These are phyloP conservation scores for Gonioctena quinquepunctata DNA, from an alignment of 1,140 invertebrate genomes.

Conservation along the genomic window DNA sequence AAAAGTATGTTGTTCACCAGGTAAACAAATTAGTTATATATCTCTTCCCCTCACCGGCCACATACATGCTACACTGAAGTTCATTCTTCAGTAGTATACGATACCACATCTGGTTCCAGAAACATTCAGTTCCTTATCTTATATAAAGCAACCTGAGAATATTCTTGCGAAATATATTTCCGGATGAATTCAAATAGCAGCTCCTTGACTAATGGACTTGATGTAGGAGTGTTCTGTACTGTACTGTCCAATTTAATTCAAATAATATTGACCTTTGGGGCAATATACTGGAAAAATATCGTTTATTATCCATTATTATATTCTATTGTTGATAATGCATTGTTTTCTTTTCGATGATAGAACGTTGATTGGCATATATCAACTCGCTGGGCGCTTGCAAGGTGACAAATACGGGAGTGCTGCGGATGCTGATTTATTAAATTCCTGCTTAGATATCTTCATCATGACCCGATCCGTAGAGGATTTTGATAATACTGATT, in stretches of 20 bases:
- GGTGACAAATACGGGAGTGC: background rate
- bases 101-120: too few relatives aligned
- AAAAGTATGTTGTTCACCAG: too few relatives aligned
- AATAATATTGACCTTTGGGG: slow-evolving; percentile 8
- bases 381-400: background rate
- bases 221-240: slow-evolving; percentile 12
- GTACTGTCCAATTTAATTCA: slow-evolving; percentile 8
- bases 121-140: too few relatives aligned
- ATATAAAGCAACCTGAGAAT: too few relatives aligned
- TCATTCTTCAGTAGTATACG: too few relatives aligned
- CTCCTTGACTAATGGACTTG: background rate
- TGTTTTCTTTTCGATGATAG: background rate
- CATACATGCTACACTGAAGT: too few relatives aligned
- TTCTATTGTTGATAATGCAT: slow-evolving; percentile 6
- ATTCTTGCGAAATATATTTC: too few relatives aligned
- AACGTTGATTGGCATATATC: slow-evolving; percentile 10
- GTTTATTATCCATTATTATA: slow-evolving; percentile 3
- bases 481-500: too few relatives aligned
- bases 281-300: background rate
- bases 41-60: too few relatives aligned
- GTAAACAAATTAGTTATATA: too few relatives aligned
- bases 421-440: background rate
- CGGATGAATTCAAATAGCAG: too few relatives aligned
- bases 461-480: background rate
- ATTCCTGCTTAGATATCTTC: background rate